Conservation (phyloP, 2,888 invertebrate species). For the Meandrusa payeni region DNA sequence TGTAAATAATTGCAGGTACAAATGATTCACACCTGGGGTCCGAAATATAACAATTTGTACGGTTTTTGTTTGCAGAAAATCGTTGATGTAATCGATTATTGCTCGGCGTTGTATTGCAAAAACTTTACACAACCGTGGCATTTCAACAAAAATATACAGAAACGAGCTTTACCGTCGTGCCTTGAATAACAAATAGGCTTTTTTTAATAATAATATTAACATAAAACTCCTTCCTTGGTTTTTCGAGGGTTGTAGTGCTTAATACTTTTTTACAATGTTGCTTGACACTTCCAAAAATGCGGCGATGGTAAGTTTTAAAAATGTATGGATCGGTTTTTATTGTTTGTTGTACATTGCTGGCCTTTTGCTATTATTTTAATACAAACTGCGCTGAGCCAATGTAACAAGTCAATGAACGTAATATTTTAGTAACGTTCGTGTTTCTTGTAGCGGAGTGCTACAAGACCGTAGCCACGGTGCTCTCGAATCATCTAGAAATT, state of each 20-base stretch:
- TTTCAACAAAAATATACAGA: conserved; percentile 14
- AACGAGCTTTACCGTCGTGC: conserved; percentile 11
- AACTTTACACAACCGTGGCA: conserved; percentile 14
- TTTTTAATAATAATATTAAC: conserved; percentile 9
- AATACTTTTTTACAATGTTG: conserved; percentile 25
- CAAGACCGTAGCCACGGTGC: conserved; percentile 30
- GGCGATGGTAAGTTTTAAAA: conserved; percentile 27
- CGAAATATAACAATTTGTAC: conserved; percentile 17
- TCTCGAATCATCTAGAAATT: conserved; percentile 55
- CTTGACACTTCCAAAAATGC: conserved; percentile 33
- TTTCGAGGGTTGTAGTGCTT: conserved; percentile 8
- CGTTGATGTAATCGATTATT: conserved; percentile 20
- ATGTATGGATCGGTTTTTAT: conserved; percentile 1
- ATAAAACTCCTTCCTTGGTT: conserved; percentile 13
- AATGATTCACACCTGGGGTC: conserved; percentile 39
- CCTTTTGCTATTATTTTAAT: too few relatives aligned
- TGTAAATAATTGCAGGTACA: conserved; percentile 30
- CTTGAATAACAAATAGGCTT: conserved; percentile 15
- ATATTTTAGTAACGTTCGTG: background rate
- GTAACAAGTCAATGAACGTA: conserved; percentile 4
- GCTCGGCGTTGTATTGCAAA: conserved; percentile 5
- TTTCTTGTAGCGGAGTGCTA: background rate
- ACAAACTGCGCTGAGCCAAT: background rate
- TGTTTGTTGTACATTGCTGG: conserved; percentile 10
- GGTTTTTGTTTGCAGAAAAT: conserved; percentile 17